A percentile compares a stretch with the other conserved stretches of the same genome.
Evolutionary conservation across 2,113 vertebrate species (phyloP).

Genomic region (Mixornis gularis): DNA sequence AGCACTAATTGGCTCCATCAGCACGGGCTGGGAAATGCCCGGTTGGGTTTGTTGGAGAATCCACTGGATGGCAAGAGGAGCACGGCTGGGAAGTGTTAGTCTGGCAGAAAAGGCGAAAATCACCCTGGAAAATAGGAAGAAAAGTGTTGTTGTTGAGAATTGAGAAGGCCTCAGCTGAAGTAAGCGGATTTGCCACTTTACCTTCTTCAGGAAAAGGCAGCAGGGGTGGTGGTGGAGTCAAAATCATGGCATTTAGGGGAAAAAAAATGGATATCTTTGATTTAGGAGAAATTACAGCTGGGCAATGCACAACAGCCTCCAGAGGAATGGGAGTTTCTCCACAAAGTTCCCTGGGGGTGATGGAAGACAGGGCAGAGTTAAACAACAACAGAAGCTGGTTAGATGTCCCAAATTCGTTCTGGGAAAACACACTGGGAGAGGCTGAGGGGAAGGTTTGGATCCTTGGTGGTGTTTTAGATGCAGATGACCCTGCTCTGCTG

Average conservation of each 20-base stretch:
- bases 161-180: rapidly evolving
- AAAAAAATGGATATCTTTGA: background rate
- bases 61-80: background rate
- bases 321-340: background rate
- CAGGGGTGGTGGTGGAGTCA: background rate
- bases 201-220: background rate
- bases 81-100: rapidly evolving
- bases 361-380: background rate
- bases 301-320: background rate
- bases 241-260: background rate
- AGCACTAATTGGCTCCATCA: background rate
- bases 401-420: background rate
- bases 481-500: background rate
- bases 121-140: background rate
- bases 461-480: rapidly evolving
- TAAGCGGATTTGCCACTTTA: rapidly evolving
- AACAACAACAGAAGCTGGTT: background rate
- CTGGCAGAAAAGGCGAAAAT: background rate
- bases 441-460: background rate
- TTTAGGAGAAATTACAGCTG: background rate
- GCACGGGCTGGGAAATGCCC: background rate
- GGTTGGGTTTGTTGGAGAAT: background rate
- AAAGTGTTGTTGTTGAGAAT: background rate
- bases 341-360: background rate
- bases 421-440: background rate